Evolutionary conservation across 2,888 invertebrate species (phyloP).

Genomic region (Pycnomerus fuliginosus): DNA sequence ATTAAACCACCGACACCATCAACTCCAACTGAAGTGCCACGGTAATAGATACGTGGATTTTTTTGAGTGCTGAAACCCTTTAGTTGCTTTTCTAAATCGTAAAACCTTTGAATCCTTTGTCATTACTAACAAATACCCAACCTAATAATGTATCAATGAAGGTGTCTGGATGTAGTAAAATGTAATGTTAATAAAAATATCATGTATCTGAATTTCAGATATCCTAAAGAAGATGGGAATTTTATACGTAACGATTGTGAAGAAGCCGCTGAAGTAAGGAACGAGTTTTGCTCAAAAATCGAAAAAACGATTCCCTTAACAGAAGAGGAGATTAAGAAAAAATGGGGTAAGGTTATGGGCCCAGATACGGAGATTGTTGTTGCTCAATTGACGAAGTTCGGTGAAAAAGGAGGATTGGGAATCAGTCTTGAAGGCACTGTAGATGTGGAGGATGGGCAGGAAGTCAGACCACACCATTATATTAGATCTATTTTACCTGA

Average conservation of each 20-base stretch:
- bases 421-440: constrained; percentile 98
- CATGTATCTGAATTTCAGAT: constrained; percentile 51
- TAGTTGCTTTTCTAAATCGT: constrained; percentile 37
- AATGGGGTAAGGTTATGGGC: constrained; percentile 82
- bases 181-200: constrained; percentile 35
- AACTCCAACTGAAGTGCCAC: constrained; percentile 58
- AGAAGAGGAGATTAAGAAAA: constrained; percentile 75
- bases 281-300: too few species aligned
- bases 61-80: constrained; percentile 38
- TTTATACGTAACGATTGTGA: constrained; percentile 40
- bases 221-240: constrained; percentile 48
- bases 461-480: constrained; percentile 98
- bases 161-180: constrained; percentile 36
- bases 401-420: constrained; percentile 91
- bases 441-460: constrained; percentile 94
- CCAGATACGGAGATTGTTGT: constrained; percentile 75
- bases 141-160: constrained; percentile 35
- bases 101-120: constrained; percentile 29
- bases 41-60: constrained; percentile 43
- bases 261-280: constrained; percentile 46
- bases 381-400: constrained; percentile 80
- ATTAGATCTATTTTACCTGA: constrained; percentile 96
- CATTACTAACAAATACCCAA: constrained; percentile 25
- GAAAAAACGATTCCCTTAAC: constrained; percentile 47
- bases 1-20: constrained; percentile 60